Evolutionary conservation across 2,888 invertebrate species (phyloP), one percentile per base, ranked within the genome.

Genomic region (Leucozona laternaria): DNA sequence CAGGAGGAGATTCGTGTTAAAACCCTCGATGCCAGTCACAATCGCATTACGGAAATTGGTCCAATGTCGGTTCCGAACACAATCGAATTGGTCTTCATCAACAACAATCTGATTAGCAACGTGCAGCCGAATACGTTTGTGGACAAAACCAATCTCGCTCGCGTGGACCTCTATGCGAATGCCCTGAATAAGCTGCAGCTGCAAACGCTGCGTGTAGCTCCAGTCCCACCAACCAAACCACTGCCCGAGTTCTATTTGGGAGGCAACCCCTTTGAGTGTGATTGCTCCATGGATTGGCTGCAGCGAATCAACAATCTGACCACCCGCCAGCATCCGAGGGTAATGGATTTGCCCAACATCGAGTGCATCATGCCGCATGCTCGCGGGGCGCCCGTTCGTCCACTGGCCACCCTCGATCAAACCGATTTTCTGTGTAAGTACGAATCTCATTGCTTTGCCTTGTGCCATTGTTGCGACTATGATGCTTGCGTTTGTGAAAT

Each of bases 401-500:
- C 97, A 78, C 93, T 97, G 90, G 95, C 96, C 87, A 95, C 95
- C 88, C 95, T 97, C 66, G 95, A 96, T 90, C 95, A 97, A n/a
- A 95, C 96, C 90, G 97, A 98, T 92, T 98, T 98, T 93, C 94
- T 98, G 90, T 98, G 98, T 93, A 96, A 96, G 90, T 98, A 98
- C 93, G 96, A 97, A 91, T 96, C 97, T 80, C 97, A 98, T 92
- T 98, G 98, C 93, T 98, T 98, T 93, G 97, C 98, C 10, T 94
- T 98, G 82, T 98, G 98, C 92, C 97, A 98, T 91, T 98, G 98
- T 93, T 98, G 98, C 92, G 98, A 98, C 91, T 98, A 97, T 91
- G 98, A 98, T 92, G 97, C 97, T 84, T 98, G 98, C 93, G 98
- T 98, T 93, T 98, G 98, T 93, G 97, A 98, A 94, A 98, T 98